Evolutionary conservation across 2,113 vertebrate species (phyloP), one percentile per base, ranked within the genome.

Genomic region (Pionites leucogaster): DNA sequence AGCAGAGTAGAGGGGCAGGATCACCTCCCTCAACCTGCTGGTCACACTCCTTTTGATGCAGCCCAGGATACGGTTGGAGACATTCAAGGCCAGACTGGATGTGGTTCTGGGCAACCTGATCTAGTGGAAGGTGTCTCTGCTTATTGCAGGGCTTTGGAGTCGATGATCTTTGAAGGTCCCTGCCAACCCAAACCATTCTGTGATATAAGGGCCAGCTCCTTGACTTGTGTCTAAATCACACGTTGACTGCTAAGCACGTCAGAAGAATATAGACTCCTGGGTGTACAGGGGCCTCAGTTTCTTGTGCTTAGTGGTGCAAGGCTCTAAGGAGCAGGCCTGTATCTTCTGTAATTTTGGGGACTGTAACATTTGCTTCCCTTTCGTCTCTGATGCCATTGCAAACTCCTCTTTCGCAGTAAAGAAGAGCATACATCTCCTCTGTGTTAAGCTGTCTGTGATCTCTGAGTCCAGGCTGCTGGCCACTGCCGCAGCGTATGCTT

Each of bases 401-500:
- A 23, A 25, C 44, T 76, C 49, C 53, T 77, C 47, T 59, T 74
- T 19, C 70, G 49, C 49, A 37, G n/a, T 42, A 22, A 59, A 82
- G 74, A 90, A 17, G n/a, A 44, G 16, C 13, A 5, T 17, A 17
- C 7, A 4, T 79, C 67, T 35, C 64, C 35, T 75, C 35, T 60
- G 13, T 31, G 27, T 67, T 79, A 59, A 82, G 47, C 49, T 74
- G 17, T 25, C n/a, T 22, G n/a, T 9, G 35, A 47, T 55, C 63
- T 76, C 63, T 15, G 60, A 63, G 81, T 53, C 64, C 63, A 70
- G 53, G 19, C 60, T 75, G 8, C 22, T 59, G 57, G 33, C 67
- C 17, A 3, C 57, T n/a, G 70, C 82, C 28, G 15, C 0, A 0
- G 0, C 65, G 60, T 59, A 5, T 59, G 33, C 35, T 59, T 59